Evolutionary conservation across 1,140 invertebrate species (phyloP), one percentile per base, ranked within the genome.

Genomic region (Dermatophagoides farinae): DNA sequence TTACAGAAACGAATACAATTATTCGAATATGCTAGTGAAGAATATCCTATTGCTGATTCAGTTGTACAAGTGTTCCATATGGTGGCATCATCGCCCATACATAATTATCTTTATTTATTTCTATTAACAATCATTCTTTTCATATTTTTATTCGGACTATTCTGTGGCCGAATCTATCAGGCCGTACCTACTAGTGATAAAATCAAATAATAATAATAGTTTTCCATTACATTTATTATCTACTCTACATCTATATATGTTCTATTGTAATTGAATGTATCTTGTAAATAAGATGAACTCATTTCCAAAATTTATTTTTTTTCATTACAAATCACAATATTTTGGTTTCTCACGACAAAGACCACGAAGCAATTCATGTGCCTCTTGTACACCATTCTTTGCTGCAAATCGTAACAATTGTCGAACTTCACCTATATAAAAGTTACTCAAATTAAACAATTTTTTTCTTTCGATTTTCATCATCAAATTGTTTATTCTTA

Each of bases 11-110:
- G 88, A 66, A 80, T 88, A 66, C 82, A 89, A 74, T 88, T 92
- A 84, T 91, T 88, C 70, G 82, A 78, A 73, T 85, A 84, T 76
- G 86, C 87, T 23, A 83, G 81, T 39, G 79, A 83, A 74, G 69
- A 75, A 57, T 70, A 71, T 23, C 73, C 77, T 31, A 31, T 31
- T 31, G 78, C 82, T 12, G 80, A 84, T 67, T 80, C 78, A 62
- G 72, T 89, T 40, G 74, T 78, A 65, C 82, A 88, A 67, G 67
- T 89, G 6, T 80, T 83, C 67, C 66, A 75, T 66, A 74, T 81
- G 74, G 81, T 84, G 43, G 72, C 73, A 0, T 68, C 72, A 43
- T 90, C 86, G 1, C 84, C 85, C 41, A 77, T 83, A 5, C 80
- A 79, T 67, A 80, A 80, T 70, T 88, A 86, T 68, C 84, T 90